Conservation (phyloP, 2,888 invertebrate genomes). For the Macrosiphum euphorbiae region DNA sequence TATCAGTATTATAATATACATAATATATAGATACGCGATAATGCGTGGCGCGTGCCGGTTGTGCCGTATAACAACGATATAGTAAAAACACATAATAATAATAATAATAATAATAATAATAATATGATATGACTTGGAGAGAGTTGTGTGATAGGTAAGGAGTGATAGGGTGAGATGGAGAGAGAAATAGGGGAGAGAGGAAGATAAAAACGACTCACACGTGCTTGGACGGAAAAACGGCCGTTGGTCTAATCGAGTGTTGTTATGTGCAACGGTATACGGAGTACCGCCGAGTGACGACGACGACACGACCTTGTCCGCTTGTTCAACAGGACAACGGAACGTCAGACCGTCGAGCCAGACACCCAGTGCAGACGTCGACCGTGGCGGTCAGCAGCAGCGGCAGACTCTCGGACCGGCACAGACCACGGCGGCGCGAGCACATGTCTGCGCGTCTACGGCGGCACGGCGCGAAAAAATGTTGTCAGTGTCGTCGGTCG, state of each 20-base stretch:
- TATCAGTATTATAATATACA: background rate
- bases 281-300: background rate
- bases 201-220: constrained; percentile 29
- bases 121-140: background rate
- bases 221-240: background rate
- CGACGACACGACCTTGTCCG: background rate
- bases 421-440: constrained; percentile 24
- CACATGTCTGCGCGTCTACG: constrained; percentile 31
- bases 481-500: background rate
- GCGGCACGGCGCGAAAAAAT: background rate
- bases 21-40: background rate
- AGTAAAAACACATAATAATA: background rate
- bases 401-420: constrained; percentile 30
- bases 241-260: background rate
- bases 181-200: background rate
- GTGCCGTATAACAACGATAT: background rate
- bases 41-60: constrained; percentile 12
- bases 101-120: background rate
- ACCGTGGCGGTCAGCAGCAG: background rate
- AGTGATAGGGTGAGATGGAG: background rate
- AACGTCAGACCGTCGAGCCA: background rate
- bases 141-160: too few species aligned
- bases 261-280: background rate
- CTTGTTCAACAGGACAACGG: background rate
- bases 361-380: background rate